Percentiles rank a stretch among this genome's conserved stretches.
These are phyloP conservation scores for Paradoxurus hermaphroditus DNA, from an alignment of 2,113 vertebrate species.

Conservation along the genomic window DNA sequence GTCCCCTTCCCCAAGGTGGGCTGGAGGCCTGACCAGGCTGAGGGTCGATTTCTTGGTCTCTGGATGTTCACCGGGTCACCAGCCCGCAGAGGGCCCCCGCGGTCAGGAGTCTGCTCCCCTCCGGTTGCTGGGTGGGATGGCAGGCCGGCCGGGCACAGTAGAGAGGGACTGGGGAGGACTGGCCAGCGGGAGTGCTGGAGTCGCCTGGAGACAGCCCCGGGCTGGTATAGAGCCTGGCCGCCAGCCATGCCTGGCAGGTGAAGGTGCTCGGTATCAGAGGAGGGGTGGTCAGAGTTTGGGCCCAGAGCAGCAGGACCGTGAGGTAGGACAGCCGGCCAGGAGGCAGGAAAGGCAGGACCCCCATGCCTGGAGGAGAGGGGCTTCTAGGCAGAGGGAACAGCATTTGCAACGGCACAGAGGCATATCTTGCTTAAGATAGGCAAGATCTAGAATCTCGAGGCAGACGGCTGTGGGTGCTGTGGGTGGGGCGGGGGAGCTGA, in stretches of 20 bases:
- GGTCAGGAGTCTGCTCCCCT: neutral
- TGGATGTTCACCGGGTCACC: neutral
- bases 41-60: neutral
- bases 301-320: neutral
- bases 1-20: neutral
- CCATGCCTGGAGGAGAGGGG: neutral
- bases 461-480: no score
- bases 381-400: neutral
- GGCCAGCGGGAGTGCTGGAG: neutral
- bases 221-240: neutral
- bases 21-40: neutral
- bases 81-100: neutral
- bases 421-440: fast-evolving
- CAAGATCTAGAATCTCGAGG: fast-evolving
- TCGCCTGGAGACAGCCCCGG: neutral
- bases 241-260: neutral
- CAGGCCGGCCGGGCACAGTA: neutral
- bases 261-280: neutral
- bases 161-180: neutral
- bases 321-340: neutral
- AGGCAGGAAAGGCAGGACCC: neutral
- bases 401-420: fast-evolving
- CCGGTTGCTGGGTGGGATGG: neutral
- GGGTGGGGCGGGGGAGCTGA: no score
- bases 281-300: no score